A percentile compares a stretch with the other conserved stretches of the same genome.
Evolutionary conservation across 2,113 vertebrate species (phyloP).

Genomic region (Apus apus): DNA sequence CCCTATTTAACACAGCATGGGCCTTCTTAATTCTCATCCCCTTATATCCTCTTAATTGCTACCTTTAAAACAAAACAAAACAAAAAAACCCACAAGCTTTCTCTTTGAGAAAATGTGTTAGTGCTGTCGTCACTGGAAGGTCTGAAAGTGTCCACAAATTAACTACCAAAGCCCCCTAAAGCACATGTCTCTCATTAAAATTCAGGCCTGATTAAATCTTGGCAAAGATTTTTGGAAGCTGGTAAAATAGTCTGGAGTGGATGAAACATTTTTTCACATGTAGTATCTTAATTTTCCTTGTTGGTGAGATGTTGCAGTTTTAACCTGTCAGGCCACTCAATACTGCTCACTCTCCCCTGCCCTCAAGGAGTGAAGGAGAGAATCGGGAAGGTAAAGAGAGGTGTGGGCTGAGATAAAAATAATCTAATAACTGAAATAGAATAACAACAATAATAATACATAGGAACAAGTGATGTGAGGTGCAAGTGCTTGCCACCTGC

Average conservation of each 20-base stretch:
- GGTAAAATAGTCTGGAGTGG: not conserved
- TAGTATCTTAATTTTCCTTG: not conserved
- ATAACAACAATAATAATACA: no score
- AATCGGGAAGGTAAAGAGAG: no score
- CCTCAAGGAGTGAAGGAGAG: no score
- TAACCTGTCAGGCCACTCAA: no score
- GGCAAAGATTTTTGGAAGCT: not conserved
- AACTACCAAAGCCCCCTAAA: not conserved
- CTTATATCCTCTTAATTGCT: not conserved
- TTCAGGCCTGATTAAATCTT: not conserved
- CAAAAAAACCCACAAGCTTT: not conserved
- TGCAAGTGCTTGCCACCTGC: no score
- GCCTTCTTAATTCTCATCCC: not conserved
- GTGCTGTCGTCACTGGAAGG: not conserved
- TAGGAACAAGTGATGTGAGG: no score
- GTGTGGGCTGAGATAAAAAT: no score
- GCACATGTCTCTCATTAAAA: not conserved
- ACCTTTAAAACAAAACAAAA: not conserved
- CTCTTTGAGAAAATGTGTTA: not conserved
- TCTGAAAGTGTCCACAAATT: not conserved
- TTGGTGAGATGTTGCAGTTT: not conserved
- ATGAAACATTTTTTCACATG: not conserved
- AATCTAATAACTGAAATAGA: no score
- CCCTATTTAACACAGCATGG: accelerated
- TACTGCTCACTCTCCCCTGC: no score